phyloP scores from a whole-genome alignment of 2,888 invertebrate genomes.

The Noctua comes region DNA sequence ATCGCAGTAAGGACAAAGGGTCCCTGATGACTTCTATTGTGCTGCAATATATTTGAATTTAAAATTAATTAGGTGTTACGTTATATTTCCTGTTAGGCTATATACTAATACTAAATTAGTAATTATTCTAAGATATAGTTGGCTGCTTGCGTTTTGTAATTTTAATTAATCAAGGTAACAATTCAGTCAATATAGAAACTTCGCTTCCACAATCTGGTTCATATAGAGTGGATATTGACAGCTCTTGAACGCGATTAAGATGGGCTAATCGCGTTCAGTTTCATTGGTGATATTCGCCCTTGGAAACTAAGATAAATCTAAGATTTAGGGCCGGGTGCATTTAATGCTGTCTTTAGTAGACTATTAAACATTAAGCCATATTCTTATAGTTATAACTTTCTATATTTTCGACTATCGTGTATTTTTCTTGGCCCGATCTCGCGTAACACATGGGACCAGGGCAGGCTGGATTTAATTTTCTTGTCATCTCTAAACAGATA shows the following conservation, averaged over 20 bases:
- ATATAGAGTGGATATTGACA: not conserved
- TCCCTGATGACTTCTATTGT: constrained; percentile 47
- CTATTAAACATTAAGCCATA: no score
- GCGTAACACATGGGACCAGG: not conserved
- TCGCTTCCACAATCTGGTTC: not conserved
- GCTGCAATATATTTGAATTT: constrained; percentile 49
- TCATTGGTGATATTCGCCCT: not conserved
- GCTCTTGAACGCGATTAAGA: not conserved
- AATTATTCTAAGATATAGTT: constrained; percentile 31
- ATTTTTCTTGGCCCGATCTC: not conserved
- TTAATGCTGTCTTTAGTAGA: not conserved
- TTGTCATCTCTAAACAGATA: no score
- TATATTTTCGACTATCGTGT: no score
- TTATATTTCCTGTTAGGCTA: constrained; percentile 20
- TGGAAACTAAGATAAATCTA: not conserved
- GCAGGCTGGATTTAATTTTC: not conserved
- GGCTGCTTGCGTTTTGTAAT: constrained; percentile 5
- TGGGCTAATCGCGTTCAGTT: not conserved
- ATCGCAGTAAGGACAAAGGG: constrained; percentile 17
- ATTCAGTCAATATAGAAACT: constrained; percentile 2
- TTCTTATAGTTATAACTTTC: no score
- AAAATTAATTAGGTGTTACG: constrained; percentile 10
- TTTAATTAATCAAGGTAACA: constrained; percentile 11
- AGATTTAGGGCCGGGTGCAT: not conserved
- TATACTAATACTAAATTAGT: constrained; percentile 2